Conservation (phyloP, 2,797 vertebrate genomes). For the Loris lydekkerianus region DNA sequence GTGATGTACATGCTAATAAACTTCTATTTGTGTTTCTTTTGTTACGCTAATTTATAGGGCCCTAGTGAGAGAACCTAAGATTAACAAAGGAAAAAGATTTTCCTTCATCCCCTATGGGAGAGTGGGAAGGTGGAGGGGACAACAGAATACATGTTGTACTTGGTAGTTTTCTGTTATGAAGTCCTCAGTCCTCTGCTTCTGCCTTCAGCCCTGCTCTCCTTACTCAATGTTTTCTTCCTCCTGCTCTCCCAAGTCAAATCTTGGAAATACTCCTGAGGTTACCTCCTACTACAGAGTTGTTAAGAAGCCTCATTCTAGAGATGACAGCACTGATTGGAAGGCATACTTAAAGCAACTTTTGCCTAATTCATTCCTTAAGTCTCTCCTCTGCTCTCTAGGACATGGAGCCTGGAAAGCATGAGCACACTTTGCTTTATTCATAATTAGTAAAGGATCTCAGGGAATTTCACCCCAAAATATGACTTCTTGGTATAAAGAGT, state of each 20-base stretch:
- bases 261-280: not conserved
- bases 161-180: not conserved
- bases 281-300: not conserved
- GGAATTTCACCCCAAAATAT: no score
- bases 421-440: not conserved
- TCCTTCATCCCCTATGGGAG: not conserved
- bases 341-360: not conserved
- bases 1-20: not conserved
- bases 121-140: not conserved
- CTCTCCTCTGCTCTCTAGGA: not conserved
- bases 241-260: not conserved
- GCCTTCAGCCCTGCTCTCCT: not conserved
- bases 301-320: not conserved
- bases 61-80: not conserved
- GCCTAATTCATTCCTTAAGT: not conserved
- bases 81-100: not conserved
- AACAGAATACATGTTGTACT: not conserved
- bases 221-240: not conserved
- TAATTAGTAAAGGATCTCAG: not conserved
- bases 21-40: not conserved
- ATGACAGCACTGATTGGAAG: not conserved
- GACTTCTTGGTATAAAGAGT: not conserved
- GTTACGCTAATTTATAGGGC: not conserved
- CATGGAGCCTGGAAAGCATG: not conserved
- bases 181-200: not conserved